phyloP scores from a whole-genome alignment of 2,113 vertebrate species.

The Motacilla tschutschensis region DNA sequence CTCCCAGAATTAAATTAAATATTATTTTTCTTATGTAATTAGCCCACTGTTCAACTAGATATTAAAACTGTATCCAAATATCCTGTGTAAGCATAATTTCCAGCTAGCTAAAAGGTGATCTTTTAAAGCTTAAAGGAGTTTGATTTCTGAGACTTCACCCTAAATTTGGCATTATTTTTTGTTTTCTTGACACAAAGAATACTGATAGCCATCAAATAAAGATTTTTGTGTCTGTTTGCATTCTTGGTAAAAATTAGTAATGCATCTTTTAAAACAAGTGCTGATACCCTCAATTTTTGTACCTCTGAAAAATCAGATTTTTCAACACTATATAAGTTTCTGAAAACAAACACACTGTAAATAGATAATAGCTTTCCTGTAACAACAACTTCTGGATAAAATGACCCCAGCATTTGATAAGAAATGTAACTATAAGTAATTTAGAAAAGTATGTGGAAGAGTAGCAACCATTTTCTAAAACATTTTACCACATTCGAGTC shows the following conservation, averaged over 20 bases:
- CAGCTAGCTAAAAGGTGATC: neutral
- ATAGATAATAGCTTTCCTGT: neutral
- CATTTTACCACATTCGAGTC: neutral
- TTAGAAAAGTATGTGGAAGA: neutral
- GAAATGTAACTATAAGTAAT: neutral
- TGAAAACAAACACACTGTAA: neutral
- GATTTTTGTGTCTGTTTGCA: neutral
- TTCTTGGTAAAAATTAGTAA: neutral
- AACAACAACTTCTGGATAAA: neutral
- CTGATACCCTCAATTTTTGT: neutral
- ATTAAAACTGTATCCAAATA: neutral
- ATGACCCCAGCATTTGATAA: neutral
- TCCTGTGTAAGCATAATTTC: neutral
- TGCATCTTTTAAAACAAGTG: neutral
- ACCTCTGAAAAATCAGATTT: neutral
- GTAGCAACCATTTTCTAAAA: neutral
- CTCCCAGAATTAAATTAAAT: neutral
- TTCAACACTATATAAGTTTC: neutral
- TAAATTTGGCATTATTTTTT: neutral
- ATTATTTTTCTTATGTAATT: neutral
- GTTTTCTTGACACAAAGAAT: neutral
- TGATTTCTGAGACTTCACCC: neutral
- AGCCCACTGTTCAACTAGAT: neutral
- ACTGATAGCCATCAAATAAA: neutral
- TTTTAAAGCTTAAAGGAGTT: neutral